Evolutionary conservation across 1,140 invertebrate species (phyloP).

Genomic region (Thaumetopoea pityocampa): DNA sequence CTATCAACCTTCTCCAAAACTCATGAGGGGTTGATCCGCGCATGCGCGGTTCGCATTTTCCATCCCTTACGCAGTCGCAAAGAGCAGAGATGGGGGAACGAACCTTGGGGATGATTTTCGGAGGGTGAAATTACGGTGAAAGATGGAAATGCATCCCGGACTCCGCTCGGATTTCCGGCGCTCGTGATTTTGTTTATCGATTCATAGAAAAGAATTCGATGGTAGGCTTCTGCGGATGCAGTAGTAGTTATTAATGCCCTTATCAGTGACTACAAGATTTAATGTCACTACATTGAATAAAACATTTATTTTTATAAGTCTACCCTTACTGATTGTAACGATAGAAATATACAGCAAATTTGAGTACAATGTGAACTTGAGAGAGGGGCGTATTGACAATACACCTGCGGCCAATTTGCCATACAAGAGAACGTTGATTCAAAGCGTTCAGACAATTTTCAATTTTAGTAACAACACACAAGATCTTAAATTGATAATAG

Average conservation of each 20-base stretch:
- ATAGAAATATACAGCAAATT: neutral
- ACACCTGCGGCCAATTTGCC: constrained; percentile 30
- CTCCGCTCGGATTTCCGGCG: constrained; percentile 68
- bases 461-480: too few relatives aligned
- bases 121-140: constrained; percentile 71
- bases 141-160: constrained; percentile 72
- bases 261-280: constrained; percentile 49
- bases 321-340: neutral
- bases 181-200: constrained; percentile 73
- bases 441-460: too few relatives aligned
- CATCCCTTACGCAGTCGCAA: constrained; percentile 40
- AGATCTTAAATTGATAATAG: constrained; percentile 4
- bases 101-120: constrained; percentile 63
- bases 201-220: constrained; percentile 46
- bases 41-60: constrained; percentile 41
- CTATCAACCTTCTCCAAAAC: constrained; percentile 57
- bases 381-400: constrained; percentile 21
- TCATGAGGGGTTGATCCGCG: constrained; percentile 60
- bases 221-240: constrained; percentile 31
- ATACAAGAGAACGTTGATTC: constrained; percentile 31
- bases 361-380: constrained; percentile 4
- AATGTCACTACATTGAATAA: constrained; percentile 28
- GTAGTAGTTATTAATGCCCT: constrained; percentile 59
- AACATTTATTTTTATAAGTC: constrained; percentile 6
- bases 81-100: constrained; percentile 30